Evolutionary conservation across 2,888 invertebrate genomes (phyloP).

Genomic region (Allacma fusca): DNA sequence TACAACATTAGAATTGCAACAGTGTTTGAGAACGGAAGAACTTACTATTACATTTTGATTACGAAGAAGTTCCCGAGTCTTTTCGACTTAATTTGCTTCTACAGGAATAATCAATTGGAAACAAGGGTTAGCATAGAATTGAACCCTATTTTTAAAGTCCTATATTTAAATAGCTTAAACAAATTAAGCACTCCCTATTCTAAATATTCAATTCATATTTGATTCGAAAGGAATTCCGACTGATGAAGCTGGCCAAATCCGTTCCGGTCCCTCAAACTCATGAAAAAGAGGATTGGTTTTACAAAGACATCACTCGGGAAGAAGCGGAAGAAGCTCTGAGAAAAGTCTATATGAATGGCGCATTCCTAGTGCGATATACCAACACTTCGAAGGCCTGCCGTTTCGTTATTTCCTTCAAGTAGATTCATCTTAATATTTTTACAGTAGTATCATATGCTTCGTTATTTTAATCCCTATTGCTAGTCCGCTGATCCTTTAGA

Average conservation of each 20-base stretch:
- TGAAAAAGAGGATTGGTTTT: constrained; percentile 51
- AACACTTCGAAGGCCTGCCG: neutral
- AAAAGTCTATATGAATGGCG: constrained; percentile 56
- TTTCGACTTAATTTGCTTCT: constrained; percentile 89
- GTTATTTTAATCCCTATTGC: too few species aligned
- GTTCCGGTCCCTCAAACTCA: constrained; percentile 43
- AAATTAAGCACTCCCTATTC: too few species aligned
- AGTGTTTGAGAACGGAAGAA: constrained; percentile 78
- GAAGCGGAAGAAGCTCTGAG: constrained; percentile 54
- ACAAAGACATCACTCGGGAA: constrained; percentile 48
- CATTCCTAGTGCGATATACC: constrained; percentile 56
- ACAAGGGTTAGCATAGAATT: constrained; percentile 72
- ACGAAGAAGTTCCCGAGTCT: constrained; percentile 88
- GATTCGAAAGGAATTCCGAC: too few species aligned
- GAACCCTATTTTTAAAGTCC: neutral
- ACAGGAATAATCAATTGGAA: constrained; percentile 82
- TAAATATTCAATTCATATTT: too few species aligned
- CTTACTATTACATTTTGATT: constrained; percentile 88
- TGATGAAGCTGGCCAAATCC: neutral
- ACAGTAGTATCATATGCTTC: neutral
- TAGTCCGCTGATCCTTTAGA: neutral
- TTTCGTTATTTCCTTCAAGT: constrained; percentile 8
- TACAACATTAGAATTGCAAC: constrained; percentile 92
- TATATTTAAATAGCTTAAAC: too few species aligned
- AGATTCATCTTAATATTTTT: neutral